Conservation (phyloP, 2,113 vertebrate species). For the Smithornis capensis region DNA sequence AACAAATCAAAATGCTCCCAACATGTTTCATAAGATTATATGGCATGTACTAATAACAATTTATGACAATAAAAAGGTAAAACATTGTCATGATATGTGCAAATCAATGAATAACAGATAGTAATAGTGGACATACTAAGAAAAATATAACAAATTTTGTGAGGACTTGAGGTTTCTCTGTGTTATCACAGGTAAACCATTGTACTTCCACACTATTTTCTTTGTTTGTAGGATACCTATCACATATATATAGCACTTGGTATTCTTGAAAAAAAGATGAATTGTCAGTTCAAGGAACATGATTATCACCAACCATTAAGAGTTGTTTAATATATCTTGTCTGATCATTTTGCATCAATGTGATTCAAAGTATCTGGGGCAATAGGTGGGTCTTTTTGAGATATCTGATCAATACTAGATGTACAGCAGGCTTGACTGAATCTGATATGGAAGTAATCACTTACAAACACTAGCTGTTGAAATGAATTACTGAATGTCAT, state of each 20-base stretch:
- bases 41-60: accelerated
- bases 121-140: not conserved
- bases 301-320: not conserved
- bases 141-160: not conserved
- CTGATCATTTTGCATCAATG: not conserved
- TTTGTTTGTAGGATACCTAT: not conserved
- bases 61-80: not conserved
- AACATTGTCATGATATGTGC: not conserved
- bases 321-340: conserved; percentile 5
- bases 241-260: not conserved
- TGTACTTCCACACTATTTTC: not conserved
- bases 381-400: not conserved
- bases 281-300: not conserved
- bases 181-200: accelerated
- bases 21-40: not conserved
- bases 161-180: not conserved
- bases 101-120: not conserved
- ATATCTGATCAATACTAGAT: not conserved
- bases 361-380: not conserved
- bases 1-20: not conserved
- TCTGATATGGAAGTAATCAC: conserved; percentile 28
- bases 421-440: not conserved
- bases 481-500: conserved; percentile 71
- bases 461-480: conserved; percentile 56
- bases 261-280: not conserved